Evolutionary conservation across 1,140 invertebrate species (phyloP), one percentile per base, ranked within the genome.

Genomic region (Tigriopus japonicus): DNA sequence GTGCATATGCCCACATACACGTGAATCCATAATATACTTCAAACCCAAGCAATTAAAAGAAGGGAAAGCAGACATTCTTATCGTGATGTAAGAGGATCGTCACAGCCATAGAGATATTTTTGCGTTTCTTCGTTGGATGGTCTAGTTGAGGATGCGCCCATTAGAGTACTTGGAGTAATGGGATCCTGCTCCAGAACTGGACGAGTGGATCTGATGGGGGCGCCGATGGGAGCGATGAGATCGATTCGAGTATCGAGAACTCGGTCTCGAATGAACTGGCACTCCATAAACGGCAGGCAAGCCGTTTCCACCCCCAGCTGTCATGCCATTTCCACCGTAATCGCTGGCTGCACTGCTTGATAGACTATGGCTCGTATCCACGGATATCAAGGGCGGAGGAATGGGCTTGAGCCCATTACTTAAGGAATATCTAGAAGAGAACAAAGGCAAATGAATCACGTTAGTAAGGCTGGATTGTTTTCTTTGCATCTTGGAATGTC

Each of bases 101-200:
- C 28, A 35, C 28, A 35, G 28, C 28, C 28, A 35, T 3, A 35
- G 45, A 49, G 45, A 21, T 49, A 49, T 49, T 49, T 49, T 49
- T 17, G 28, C 55, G 15, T 14, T 24, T 58, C 40, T 24, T 58
- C 24, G n/a, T 13, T 28, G 15, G 13, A 24, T 21, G 35, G 12
- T 28, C 42, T 42, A 58, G 35, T 58, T 58, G n/a, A 58, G 15
- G 13, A 58, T 17, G 15, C 41, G 55, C 40, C 55, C 55, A 58
- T 58, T 58, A n/a, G 55, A 58, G n/a, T 58, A 58, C 42, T 58
- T 58, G 35, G 55, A 58, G 28, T 58, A 58, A 41, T 58, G 55
- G 24, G 55, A 40, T 41, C 24, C 41, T 19, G 55, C 35, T 23
- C 55, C 40, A 42, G 55, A 58, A 17, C 28, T 35, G 28, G 28